Evolutionary conservation across 2,113 vertebrate species (phyloP).

Genomic region (Chaetodon trifascialis): DNA sequence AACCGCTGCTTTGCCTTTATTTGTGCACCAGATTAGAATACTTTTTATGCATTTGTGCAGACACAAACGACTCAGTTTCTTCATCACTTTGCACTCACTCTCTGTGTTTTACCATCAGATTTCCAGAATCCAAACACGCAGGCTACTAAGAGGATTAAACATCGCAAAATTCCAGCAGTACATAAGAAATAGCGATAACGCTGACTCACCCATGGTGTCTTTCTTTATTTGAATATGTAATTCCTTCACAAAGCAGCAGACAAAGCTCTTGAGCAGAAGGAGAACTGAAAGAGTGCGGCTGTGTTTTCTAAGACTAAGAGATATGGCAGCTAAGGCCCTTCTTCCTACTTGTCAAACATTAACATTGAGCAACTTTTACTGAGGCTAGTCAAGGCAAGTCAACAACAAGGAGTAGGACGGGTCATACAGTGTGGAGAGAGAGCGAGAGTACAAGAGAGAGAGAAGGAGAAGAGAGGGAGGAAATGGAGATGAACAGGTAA

Average conservation of each 20-base stretch:
- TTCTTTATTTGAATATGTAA: slow-evolving; percentile 27
- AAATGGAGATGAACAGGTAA: slow-evolving; percentile 75
- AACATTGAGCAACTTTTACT: slow-evolving; percentile 77
- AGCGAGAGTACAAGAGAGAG: not conserved
- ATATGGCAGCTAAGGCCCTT: slow-evolving; percentile 57
- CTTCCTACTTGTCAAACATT: slow-evolving; percentile 82
- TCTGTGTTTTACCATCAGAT: not conserved
- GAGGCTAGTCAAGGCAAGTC: slow-evolving; percentile 76
- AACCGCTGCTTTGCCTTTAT: not conserved
- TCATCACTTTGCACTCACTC: not conserved
- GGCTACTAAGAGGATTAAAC: not conserved
- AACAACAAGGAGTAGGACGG: slow-evolving; percentile 64
- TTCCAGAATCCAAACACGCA: not conserved
- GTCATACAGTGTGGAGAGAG: slow-evolving; percentile 33
- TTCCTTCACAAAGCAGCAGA: slow-evolving; percentile 33
- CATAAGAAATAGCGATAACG: not conserved
- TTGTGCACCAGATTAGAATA: not conserved
- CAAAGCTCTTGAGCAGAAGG: slow-evolving; percentile 28
- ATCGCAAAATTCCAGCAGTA: not conserved
- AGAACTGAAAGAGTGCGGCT: slow-evolving; percentile 54
- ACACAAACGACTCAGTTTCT: not conserved
- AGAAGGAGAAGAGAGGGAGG: slow-evolving; percentile 5
- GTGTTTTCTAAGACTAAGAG: slow-evolving; percentile 31
- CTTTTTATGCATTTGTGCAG: not conserved
- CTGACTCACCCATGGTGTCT: slow-evolving; percentile 81